Evolutionary conservation across 2,113 vertebrate genomes (phyloP), one percentile per base, ranked within the genome.

Genomic region (Amia ocellicauda): DNA sequence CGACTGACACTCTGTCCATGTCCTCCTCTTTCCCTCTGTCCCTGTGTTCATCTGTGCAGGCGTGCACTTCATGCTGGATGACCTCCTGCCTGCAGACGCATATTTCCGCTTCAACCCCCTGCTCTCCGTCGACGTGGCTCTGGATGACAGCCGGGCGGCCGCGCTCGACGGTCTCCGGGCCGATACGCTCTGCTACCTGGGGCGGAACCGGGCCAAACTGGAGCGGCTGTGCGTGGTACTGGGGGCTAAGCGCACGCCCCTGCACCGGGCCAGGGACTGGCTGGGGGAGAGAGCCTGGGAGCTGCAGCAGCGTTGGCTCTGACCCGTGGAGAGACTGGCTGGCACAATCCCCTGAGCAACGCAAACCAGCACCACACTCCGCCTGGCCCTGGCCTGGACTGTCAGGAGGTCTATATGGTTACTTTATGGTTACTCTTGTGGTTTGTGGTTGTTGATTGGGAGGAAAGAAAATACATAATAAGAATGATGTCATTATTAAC

Each of bases 201-300:
- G 50, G 7, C 31, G 59, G 7, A 61, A 61, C 59, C 31, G 59
- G 7, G 26, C 36, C 59, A 61, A 61, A 42, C 59, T 61, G 16
- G 26, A 52, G 42, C 22, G 59, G 10, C 28, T 42, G 13, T 24
- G 26, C 36, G 16, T n/a, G n/a, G 16, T 24, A 7, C 59, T 61
- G 16, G 1, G 17, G 16, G 43, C 43, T 14, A 14, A 47, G 43
- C 43, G 14, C 13, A n/a, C 3, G 13, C 8, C 43, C 43, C 43
- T 47, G 8, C 14, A 16, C 1, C 1, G 13, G 17, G 43, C 17
- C 3, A 14, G 43, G 43, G 43, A 47, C 43, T 47, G 43, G 43
- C 43, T 47, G 13, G 43, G 14, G 43, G 8, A 47, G 43, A 47
- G 14, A 14, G 43, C 14, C 43, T 16, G 7, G 43, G 3, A 17